A percentile compares a stretch with the other conserved stretches of the same genome.
Evolutionary conservation across 2,888 invertebrate species (phyloP).

Genomic region (Epinotia demarniana): DNA sequence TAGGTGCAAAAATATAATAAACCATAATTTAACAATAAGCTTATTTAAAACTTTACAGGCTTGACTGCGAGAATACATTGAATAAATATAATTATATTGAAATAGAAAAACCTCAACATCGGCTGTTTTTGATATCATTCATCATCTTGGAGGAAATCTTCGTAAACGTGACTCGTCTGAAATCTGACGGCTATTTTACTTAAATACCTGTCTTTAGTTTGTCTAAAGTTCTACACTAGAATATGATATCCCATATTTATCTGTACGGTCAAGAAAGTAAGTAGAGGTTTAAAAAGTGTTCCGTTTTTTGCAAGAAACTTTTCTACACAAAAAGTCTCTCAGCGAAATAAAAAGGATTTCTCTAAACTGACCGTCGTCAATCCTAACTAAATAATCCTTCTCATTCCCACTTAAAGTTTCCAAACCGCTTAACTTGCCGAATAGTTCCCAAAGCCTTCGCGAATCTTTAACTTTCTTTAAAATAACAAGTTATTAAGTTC

Average conservation of each 20-base stretch:
- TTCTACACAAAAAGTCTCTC: not conserved
- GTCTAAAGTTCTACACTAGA: not conserved
- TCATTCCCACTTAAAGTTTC: conserved; percentile 7
- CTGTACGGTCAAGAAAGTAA: not conserved
- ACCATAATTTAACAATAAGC: too few relatives aligned
- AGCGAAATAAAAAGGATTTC: not conserved
- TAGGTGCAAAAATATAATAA: too few relatives aligned
- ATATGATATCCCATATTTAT: not conserved
- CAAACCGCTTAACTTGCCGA: not conserved
- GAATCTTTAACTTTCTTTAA: conserved; percentile 14
- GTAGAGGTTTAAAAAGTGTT: not conserved
- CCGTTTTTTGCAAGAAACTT: not conserved
- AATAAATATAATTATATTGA: too few relatives aligned
- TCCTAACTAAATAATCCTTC: conserved; percentile 6
- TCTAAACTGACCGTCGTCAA: conserved; percentile 4
- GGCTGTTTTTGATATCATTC: too few relatives aligned
- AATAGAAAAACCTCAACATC: too few relatives aligned
- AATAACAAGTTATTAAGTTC: conserved; percentile 34
- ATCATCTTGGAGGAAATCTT: too few relatives aligned
- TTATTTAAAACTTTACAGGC: too few relatives aligned
- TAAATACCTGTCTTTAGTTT: not conserved
- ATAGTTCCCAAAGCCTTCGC: conserved; percentile 7
- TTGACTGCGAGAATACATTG: too few relatives aligned
- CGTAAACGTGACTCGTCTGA: too few relatives aligned
- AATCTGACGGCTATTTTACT: too few relatives aligned